Conservation (phyloP, 2,888 invertebrate species). For the Strigamia maritima region DNA sequence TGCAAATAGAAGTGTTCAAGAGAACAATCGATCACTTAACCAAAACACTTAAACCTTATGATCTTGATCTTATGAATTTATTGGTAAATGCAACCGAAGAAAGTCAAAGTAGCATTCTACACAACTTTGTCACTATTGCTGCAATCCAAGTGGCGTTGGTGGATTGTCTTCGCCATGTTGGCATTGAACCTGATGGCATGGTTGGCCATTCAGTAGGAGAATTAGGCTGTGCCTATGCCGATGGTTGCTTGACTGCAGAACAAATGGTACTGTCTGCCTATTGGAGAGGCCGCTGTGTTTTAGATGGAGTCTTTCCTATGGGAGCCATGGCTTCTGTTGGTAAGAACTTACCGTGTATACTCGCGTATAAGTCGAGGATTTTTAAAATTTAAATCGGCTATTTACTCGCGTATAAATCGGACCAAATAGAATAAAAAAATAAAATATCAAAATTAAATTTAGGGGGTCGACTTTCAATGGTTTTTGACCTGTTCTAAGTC, state of each 20-base stretch:
- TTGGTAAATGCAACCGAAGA: conserved; percentile 71
- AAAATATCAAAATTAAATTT: too few relatives aligned
- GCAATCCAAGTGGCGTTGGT: conserved; percentile 84
- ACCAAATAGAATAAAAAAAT: too few relatives aligned
- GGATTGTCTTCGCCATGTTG: conserved; percentile 70
- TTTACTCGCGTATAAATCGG: too few relatives aligned
- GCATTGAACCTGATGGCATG: conserved; percentile 86
- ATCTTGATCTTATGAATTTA: conserved; percentile 76
- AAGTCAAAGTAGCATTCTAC: conserved; percentile 72
- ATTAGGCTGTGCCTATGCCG: conserved; percentile 93
- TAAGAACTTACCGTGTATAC: too few relatives aligned
- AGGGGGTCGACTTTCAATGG: too few relatives aligned
- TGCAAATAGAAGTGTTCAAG: conserved; percentile 77
- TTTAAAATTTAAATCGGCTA: too few relatives aligned
- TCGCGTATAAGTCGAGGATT: too few relatives aligned
- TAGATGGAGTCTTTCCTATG: conserved; percentile 67
- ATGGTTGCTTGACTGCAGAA: conserved; percentile 89
- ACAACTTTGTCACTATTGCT: conserved; percentile 90
- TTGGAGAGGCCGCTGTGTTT: conserved; percentile 81
- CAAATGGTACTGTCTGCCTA: conserved; percentile 92
- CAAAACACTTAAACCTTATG: conserved; percentile 71
- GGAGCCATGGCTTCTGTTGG: conserved; percentile 91
- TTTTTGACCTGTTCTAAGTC: too few relatives aligned
- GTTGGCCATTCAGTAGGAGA: conserved; percentile 94
- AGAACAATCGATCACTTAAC: conserved; percentile 73